phyloP scores from a whole-genome alignment of 2,797 vertebrate genomes.

The Scomberomorus guttatus region DNA sequence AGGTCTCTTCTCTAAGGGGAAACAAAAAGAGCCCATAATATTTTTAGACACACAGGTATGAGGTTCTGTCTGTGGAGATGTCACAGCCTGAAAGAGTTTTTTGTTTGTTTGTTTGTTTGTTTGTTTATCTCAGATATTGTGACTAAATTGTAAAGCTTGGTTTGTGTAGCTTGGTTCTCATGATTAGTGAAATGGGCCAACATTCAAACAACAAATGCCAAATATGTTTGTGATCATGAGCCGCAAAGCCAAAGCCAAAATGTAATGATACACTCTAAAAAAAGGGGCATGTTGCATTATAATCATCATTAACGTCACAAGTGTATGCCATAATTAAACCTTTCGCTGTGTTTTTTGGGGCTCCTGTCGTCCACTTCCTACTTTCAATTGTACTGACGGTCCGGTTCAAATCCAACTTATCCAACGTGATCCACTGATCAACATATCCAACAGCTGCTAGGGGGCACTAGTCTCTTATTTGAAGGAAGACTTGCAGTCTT shows the following conservation, averaged over 20 bases:
- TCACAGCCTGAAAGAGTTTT: too few species aligned
- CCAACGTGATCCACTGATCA: neutral
- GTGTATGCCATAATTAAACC: too few species aligned
- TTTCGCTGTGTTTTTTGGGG: too few species aligned
- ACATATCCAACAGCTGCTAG: neutral
- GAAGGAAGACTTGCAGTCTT: too few species aligned
- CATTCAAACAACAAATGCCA: too few species aligned
- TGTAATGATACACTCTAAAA: too few species aligned
- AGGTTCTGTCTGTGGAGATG: neutral
- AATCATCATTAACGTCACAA: too few species aligned
- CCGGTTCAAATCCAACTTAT: neutral
- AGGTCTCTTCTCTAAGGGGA: neutral
- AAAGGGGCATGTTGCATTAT: too few species aligned
- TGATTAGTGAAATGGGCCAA: neutral
- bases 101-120: neutral
- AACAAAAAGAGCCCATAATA: neutral
- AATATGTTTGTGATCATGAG: too few species aligned
- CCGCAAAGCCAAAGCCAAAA: too few species aligned
- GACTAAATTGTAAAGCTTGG: neutral
- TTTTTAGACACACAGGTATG: neutral
- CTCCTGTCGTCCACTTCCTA: too few species aligned
- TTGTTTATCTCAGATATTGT: neutral
- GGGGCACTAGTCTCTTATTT: neutral
- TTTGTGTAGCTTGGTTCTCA: neutral
- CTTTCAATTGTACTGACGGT: too few species aligned